phyloP scores from a whole-genome alignment of 2,797 vertebrate species.

The Emys orbicularis region DNA sequence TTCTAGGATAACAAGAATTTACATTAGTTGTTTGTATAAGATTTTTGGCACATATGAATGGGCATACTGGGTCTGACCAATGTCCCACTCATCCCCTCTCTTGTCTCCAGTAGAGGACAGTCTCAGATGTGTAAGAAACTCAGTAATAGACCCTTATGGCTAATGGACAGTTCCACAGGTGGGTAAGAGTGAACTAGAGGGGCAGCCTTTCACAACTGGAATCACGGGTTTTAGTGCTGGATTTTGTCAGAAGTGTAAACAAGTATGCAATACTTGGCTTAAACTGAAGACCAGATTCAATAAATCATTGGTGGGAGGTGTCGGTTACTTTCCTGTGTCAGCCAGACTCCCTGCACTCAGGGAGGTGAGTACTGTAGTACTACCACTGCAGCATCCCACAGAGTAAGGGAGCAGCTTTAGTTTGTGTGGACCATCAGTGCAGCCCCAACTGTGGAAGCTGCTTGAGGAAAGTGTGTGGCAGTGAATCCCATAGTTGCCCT shows the following conservation, averaged over 20 bases:
- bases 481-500: neutral
- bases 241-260: neutral
- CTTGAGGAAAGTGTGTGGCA: neutral
- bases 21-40: neutral
- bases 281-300: neutral
- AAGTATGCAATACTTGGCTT: neutral
- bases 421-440: neutral
- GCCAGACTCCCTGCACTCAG: fast-evolving
- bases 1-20: neutral
- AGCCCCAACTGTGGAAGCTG: neutral
- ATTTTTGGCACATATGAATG: neutral
- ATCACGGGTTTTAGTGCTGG: neutral
- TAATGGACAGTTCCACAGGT: neutral
- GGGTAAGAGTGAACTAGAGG: neutral
- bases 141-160: neutral
- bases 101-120: neutral
- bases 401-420: neutral
- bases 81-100: neutral
- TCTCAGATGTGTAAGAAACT: neutral
- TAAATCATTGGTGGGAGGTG: neutral
- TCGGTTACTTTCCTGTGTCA: fast-evolving
- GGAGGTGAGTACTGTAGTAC: neutral
- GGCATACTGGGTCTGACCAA: neutral
- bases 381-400: fast-evolving
- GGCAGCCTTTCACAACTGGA: neutral